These are phyloP conservation scores for Xestia ashworthii DNA, from an alignment of 2,888 invertebrate genomes.

Conservation along the genomic window DNA sequence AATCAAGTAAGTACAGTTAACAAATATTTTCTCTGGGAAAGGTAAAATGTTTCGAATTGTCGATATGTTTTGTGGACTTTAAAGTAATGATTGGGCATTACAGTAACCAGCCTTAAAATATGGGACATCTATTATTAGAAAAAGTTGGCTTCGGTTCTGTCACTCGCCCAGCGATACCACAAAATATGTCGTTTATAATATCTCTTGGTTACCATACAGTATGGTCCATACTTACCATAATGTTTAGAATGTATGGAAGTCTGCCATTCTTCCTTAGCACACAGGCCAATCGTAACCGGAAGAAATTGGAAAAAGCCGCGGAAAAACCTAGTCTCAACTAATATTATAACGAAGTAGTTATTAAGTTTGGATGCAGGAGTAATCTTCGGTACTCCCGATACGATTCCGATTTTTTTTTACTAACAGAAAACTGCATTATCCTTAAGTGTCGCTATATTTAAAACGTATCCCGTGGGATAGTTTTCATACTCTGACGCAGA, in stretches of 20 bases:
- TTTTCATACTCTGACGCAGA: not conserved
- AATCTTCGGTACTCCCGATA: no score
- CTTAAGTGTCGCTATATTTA: no score
- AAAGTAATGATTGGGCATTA: not conserved
- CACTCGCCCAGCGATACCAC: not conserved
- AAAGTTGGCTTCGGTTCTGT: not conserved
- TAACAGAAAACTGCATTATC: no score
- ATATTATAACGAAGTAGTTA: no score
- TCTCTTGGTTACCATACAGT: no score
- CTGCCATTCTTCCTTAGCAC: not conserved
- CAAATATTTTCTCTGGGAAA: constrained; percentile 12
- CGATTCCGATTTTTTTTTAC: no score
- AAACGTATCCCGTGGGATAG: no score
- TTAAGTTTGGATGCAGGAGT: no score
- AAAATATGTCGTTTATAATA: no score
- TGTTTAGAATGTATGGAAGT: not conserved
- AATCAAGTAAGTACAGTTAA: constrained; percentile 42
- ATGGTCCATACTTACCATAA: not conserved
- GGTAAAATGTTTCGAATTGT: not conserved
- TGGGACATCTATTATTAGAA: not conserved
- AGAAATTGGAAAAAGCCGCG: no score
- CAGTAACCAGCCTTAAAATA: not conserved
- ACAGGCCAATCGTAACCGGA: no score
- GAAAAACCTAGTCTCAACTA: no score
- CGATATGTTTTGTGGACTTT: not conserved